These are phyloP conservation scores for Drosophila multiciliata DNA, from an alignment of 2,888 invertebrate species.

Conservation along the genomic window DNA sequence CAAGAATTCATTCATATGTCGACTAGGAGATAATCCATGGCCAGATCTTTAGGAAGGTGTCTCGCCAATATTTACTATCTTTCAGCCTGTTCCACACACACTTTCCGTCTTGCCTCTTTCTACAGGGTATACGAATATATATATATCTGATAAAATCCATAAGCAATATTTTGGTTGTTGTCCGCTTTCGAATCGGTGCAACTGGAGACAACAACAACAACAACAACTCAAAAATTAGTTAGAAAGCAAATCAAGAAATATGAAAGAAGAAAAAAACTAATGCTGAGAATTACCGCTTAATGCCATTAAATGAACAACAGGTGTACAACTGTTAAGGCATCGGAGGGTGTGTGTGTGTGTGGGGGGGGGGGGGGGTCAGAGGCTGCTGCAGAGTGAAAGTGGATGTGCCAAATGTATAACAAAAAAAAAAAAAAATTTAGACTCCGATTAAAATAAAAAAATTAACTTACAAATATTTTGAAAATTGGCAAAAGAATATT, in stretches of 20 bases:
- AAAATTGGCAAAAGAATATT: background rate
- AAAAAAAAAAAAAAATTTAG: background rate
- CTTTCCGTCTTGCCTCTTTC: background rate
- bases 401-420: background rate
- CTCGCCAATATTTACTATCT: background rate
- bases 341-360: background rate
- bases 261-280: slow-evolving; percentile 30
- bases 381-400: slow-evolving; percentile 25
- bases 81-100: background rate
- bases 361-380: background rate
- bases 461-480: background rate
- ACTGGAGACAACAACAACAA: slow-evolving; percentile 7
- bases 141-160: slow-evolving; percentile 19
- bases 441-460: background rate
- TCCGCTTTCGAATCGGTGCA: slow-evolving; percentile 37
- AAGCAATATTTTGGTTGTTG: slow-evolving; percentile 6
- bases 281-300: slow-evolving; percentile 49
- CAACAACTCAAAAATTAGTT: slow-evolving; percentile 45
- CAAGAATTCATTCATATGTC: background rate
- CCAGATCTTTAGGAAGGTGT: background rate
- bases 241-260: slow-evolving; percentile 54
- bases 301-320: slow-evolving; percentile 52
- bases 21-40: background rate
- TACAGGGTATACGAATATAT: slow-evolving; percentile 11
- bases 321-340: slow-evolving; percentile 21